phyloP scores from a whole-genome alignment of 53 echinoderm and acorn worm species.

The Mesocentrotus franciscanus region DNA sequence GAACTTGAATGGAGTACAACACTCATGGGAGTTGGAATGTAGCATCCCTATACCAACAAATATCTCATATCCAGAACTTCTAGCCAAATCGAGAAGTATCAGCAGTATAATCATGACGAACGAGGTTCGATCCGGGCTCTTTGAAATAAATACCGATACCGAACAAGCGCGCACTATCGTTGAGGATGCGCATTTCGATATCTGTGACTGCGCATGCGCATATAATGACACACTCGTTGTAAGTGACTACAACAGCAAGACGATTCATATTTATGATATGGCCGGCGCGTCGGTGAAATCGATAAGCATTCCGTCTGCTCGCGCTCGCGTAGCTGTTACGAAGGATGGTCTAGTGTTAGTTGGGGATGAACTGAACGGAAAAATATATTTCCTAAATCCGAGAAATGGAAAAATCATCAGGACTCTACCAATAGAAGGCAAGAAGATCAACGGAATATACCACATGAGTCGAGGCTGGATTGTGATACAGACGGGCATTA shows the following conservation, averaged over 20 bases:
- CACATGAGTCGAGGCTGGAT: conserved; percentile 44
- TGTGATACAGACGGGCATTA: conserved; percentile 44
- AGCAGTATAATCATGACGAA: conserved; percentile 49
- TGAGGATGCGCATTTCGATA: conserved; percentile 48
- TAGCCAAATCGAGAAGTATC: not conserved
- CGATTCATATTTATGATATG: conserved; percentile 48
- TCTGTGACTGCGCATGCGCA: conserved; percentile 52
- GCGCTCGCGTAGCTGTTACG: conserved; percentile 21
- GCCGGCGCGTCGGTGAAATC: not conserved
- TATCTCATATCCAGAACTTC: conserved; percentile 50
- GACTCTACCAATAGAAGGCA: conserved; percentile 33
- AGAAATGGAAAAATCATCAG: conserved; percentile 54
- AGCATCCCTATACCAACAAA: not conserved
- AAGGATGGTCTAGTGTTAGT: conserved; percentile 19
- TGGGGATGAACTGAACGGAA: conserved; percentile 51
- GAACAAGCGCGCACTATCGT: conserved; percentile 22
- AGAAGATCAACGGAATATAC: conserved; percentile 48
- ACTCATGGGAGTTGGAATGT: conserved; percentile 24
- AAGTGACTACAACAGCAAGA: conserved; percentile 57
- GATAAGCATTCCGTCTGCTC: conserved; percentile 19
- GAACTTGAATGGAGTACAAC: conserved; percentile 32
- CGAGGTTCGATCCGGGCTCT: conserved; percentile 39
- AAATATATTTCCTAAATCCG: conserved; percentile 41
- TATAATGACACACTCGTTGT: conserved; percentile 11
- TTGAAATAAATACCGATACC: conserved; percentile 52